These are phyloP conservation scores for Triplophysa yarkandensis DNA, from an alignment of 2,797 vertebrate species.

Conservation along the genomic window DNA sequence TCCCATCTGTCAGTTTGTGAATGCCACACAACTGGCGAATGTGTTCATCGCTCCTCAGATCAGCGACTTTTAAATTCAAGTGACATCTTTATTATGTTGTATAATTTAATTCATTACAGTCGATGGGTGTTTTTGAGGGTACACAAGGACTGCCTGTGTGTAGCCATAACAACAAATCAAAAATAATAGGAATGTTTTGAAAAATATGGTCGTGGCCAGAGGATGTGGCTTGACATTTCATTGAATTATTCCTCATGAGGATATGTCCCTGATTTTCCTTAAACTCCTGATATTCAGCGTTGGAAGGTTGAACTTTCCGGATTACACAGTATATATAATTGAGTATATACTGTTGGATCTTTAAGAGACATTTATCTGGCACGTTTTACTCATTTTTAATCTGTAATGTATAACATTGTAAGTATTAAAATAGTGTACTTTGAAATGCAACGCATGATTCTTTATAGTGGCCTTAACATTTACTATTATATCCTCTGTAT, in stretches of 20 bases:
- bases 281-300: not conserved
- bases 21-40: conserved; percentile 1
- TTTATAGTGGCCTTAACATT: too few species aligned
- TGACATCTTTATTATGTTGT: not conserved
- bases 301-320: conserved; percentile 1
- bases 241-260: conserved; percentile 9
- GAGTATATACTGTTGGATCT: not conserved
- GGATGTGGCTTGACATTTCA: conserved; percentile 28
- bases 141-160: not conserved
- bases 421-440: too few species aligned
- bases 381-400: too few species aligned
- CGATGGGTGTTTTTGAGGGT: not conserved
- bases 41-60: not conserved
- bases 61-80: not conserved
- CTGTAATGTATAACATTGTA: too few species aligned
- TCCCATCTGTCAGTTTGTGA: conserved; percentile 1
- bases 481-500: too few species aligned
- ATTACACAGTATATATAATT: not conserved
- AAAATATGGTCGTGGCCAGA: conserved; percentile 16
- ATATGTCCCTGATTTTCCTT: conserved; percentile 6
- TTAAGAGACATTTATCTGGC: not conserved
- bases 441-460: too few species aligned
- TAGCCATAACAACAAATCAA: conserved; percentile 9
- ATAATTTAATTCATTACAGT: not conserved
- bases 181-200: conserved; percentile 4